Evolutionary conservation across 2,888 invertebrate genomes (phyloP).

Genomic region (Aphodius sticticus): DNA sequence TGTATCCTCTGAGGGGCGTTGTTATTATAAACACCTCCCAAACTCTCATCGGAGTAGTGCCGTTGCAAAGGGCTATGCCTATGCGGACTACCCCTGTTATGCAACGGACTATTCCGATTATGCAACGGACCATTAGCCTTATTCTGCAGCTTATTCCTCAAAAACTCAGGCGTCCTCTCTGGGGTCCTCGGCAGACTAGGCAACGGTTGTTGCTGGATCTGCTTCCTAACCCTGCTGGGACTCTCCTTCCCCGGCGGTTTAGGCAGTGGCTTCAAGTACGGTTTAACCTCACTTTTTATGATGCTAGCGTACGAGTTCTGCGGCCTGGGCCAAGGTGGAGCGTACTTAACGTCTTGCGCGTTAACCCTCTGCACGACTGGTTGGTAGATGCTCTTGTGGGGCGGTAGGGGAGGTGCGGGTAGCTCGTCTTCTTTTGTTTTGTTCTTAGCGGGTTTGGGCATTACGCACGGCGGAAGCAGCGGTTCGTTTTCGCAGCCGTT

Average conservation of each 20-base stretch:
- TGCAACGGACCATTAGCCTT: slow-evolving; percentile 51
- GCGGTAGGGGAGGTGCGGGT: slow-evolving; percentile 70
- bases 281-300: slow-evolving; percentile 54
- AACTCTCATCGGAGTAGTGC: slow-evolving; percentile 73
- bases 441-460: slow-evolving; percentile 50
- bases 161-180: slow-evolving; percentile 52
- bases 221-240: slow-evolving; percentile 52
- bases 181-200: slow-evolving; percentile 46
- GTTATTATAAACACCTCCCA: slow-evolving; percentile 60
- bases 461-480: slow-evolving; percentile 55
- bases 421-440: slow-evolving; percentile 63
- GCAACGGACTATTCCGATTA: slow-evolving; percentile 50
- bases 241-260: slow-evolving; percentile 64
- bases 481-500: slow-evolving; percentile 69
- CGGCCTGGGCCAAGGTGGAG: slow-evolving; percentile 72
- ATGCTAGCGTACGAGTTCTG: slow-evolving; percentile 55
- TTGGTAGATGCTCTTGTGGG: slow-evolving; percentile 59
- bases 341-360: slow-evolving; percentile 59
- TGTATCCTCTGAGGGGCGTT: slow-evolving; percentile 68
- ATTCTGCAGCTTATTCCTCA: slow-evolving; percentile 54
- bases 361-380: slow-evolving; percentile 36
- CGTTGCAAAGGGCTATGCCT: slow-evolving; percentile 64
- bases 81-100: slow-evolving; percentile 53
- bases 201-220: slow-evolving; percentile 50
- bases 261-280: slow-evolving; percentile 66